Evolutionary conservation across 2,888 invertebrate species (phyloP).

Genomic region (Leuctra nigra): DNA sequence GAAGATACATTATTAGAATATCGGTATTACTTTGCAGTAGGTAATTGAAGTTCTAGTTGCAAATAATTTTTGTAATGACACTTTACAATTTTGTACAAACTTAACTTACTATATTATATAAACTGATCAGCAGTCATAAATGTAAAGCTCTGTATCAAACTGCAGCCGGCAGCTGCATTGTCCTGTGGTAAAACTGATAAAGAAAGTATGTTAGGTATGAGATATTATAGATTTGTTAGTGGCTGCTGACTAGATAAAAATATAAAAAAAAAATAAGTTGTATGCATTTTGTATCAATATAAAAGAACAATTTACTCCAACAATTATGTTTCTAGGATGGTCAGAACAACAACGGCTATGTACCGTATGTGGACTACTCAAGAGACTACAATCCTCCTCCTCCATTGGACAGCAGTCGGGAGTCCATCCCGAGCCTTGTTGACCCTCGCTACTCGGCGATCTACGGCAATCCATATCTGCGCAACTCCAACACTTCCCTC

Average conservation of each 20-base stretch:
- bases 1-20: too few species aligned
- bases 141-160: too few species aligned
- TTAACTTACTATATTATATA: too few species aligned
- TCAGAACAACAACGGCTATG: conserved; percentile 77
- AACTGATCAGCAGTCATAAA: too few species aligned
- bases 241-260: not conserved
- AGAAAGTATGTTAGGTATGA: too few species aligned
- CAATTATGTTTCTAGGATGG: conserved; percentile 56
- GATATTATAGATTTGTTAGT: too few species aligned
- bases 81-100: too few species aligned
- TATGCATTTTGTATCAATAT: not conserved
- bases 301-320: conserved; percentile 12
- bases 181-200: too few species aligned
- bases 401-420: conserved; percentile 40
- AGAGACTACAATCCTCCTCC: conserved; percentile 85
- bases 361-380: conserved; percentile 82
- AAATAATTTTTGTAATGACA: too few species aligned
- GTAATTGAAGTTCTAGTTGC: too few species aligned
- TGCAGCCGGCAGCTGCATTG: too few species aligned
- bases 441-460: conserved; percentile 85
- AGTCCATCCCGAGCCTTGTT: conserved; percentile 45
- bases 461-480: conserved; percentile 76
- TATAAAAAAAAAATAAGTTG: not conserved
- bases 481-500: conserved; percentile 53
- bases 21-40: too few species aligned